A percentile compares a stretch with the other conserved stretches of the same genome.
Conservation (phyloP, 2,797 vertebrate genomes). For the Rhinichthys osculus region DNA sequence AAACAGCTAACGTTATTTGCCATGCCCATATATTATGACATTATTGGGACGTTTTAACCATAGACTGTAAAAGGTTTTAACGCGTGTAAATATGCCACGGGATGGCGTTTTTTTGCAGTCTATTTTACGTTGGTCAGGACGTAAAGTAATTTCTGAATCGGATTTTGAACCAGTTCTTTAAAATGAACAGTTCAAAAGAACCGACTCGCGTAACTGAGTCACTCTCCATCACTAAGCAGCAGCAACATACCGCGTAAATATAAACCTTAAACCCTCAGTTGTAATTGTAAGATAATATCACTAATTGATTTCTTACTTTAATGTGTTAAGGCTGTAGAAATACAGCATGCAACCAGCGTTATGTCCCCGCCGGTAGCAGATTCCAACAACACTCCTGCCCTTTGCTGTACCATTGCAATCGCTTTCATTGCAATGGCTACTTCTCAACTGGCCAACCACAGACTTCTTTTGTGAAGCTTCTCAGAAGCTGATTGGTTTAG, state of each 20-base stretch:
- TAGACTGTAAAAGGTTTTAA: too few relatives aligned
- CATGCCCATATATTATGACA: too few relatives aligned
- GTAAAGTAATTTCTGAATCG: not conserved
- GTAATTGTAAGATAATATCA: not conserved
- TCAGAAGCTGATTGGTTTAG: constrained; percentile 15
- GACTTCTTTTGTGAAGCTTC: not conserved
- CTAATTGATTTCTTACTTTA: not conserved
- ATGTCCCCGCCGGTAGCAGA: not conserved
- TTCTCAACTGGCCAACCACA: constrained; percentile 19
- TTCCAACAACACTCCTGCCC: not conserved
- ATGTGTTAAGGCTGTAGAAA: not conserved
- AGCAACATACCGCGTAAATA: not conserved
- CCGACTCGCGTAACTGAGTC: constrained; percentile 2
- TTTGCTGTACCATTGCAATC: not conserved
- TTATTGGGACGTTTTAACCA: not conserved
- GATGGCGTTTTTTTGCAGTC: too few relatives aligned
- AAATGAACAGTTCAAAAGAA: constrained; percentile 16
- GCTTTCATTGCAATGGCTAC: not conserved
- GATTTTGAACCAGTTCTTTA: not conserved
- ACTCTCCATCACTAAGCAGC: not conserved
- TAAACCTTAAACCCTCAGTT: not conserved
- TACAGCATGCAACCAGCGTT: not conserved
- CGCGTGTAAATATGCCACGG: not conserved
- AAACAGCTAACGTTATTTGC: not conserved
- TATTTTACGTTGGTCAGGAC: too few relatives aligned